Conservation (phyloP, 2,113 vertebrate species). For the Hippopotamus amphibius region DNA sequence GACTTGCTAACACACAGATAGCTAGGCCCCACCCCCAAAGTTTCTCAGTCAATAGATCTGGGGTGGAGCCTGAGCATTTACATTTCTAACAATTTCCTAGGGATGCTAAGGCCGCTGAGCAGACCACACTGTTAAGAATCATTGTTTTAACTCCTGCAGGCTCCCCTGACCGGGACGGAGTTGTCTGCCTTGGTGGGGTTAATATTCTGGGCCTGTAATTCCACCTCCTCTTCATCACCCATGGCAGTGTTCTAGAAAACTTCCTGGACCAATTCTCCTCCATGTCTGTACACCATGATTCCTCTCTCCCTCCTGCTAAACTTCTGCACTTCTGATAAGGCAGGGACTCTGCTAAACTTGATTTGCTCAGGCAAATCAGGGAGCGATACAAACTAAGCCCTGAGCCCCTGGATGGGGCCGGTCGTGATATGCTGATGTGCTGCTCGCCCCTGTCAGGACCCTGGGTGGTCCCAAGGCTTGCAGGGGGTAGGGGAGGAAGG, state of each 20-base stretch:
- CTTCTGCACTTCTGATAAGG: background rate
- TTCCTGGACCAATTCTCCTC: background rate
- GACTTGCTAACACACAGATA: background rate
- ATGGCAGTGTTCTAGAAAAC: slow-evolving; percentile 28
- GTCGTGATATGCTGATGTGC: background rate
- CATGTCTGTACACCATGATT: background rate
- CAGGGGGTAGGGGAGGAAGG: background rate
- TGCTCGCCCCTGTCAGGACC: background rate
- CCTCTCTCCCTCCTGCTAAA: background rate
- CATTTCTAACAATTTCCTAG: background rate
- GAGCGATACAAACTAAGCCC: background rate
- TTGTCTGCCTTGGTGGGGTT: background rate
- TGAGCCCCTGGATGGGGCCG: background rate
- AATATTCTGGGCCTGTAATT: background rate
- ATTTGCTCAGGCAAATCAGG: slow-evolving; percentile 37
- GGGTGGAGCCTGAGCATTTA: background rate
- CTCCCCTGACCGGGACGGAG: background rate
- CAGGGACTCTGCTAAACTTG: slow-evolving; percentile 15
- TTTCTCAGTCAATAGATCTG: slow-evolving; percentile 33
- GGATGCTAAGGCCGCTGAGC: background rate
- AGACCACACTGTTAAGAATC: background rate
- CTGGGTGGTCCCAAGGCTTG: slow-evolving; percentile 69
- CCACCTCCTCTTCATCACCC: background rate
- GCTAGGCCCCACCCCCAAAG: background rate
- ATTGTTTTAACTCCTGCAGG: background rate